phyloP scores from a whole-genome alignment of 92 coral and sea anemone species.

The Phenganax marumi region DNA sequence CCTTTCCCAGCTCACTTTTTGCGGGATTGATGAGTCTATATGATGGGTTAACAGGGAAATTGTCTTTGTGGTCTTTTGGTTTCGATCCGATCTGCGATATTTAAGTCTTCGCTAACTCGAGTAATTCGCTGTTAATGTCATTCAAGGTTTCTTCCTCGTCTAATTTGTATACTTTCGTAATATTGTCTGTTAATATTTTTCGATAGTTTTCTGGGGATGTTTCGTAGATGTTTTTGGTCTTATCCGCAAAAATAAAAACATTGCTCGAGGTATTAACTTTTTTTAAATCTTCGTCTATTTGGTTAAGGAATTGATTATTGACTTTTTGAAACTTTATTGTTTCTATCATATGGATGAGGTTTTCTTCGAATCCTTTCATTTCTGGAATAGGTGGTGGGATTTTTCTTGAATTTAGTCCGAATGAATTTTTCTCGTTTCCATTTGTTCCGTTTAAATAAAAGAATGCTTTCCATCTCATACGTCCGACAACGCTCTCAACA shows the following conservation, averaged over 20 bases:
- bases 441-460: background rate
- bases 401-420: conserved; percentile 22
- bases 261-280: conserved; percentile 38
- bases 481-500: background rate
- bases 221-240: conserved; percentile 48
- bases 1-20: conserved; percentile 28
- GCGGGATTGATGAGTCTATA: conserved; percentile 29
- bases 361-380: conserved; percentile 46
- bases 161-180: background rate
- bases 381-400: conserved; percentile 45
- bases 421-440: background rate
- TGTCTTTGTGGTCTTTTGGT: conserved; percentile 34
- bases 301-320: conserved; percentile 38
- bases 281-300: conserved; percentile 32
- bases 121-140: background rate
- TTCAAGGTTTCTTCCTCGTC: background rate
- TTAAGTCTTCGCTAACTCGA: background rate
- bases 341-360: conserved; percentile 41
- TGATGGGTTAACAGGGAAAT: conserved; percentile 7
- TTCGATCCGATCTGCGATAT: too few species aligned
- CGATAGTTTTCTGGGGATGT: conserved; percentile 18
- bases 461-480: background rate
- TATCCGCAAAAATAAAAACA: conserved; percentile 53
- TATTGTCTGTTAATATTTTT: background rate
- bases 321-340: conserved; percentile 42